These are phyloP conservation scores for Crotalus viridis DNA, from an alignment of 2,113 vertebrate species.

Conservation along the genomic window DNA sequence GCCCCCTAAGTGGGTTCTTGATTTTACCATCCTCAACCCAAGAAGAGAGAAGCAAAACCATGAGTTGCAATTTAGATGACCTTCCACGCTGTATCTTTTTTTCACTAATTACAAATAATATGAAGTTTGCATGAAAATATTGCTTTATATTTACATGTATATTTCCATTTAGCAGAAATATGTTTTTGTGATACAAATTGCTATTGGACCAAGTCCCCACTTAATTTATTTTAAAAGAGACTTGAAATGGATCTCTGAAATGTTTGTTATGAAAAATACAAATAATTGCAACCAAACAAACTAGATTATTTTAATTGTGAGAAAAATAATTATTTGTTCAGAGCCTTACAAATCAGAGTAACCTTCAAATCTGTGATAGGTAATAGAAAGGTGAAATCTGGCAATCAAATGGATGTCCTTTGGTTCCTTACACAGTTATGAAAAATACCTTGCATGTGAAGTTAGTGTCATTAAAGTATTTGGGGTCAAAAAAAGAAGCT, in stretches of 20 bases:
- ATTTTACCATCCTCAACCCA: background rate
- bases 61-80: background rate
- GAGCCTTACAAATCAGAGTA: background rate
- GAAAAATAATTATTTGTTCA: background rate
- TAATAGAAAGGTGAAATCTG: background rate
- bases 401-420: background rate
- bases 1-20: slow-evolving; percentile 16
- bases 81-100: slow-evolving; percentile 39
- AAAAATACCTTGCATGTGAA: background rate
- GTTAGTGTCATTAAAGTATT: no score
- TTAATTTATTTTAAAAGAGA: background rate
- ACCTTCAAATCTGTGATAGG: background rate
- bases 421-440: background rate
- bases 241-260: background rate
- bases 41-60: fast-evolving
- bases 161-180: background rate
- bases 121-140: background rate
- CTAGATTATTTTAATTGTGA: background rate
- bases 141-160: background rate
- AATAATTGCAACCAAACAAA: background rate
- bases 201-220: background rate
- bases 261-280: background rate
- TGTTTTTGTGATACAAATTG: background rate
- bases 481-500: background rate
- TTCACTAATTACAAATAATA: background rate